A percentile compares a stretch with the other conserved stretches of the same genome.
These are phyloP conservation scores for Mythimna albipuncta DNA, from an alignment of 2,888 invertebrate species.

Conservation along the genomic window DNA sequence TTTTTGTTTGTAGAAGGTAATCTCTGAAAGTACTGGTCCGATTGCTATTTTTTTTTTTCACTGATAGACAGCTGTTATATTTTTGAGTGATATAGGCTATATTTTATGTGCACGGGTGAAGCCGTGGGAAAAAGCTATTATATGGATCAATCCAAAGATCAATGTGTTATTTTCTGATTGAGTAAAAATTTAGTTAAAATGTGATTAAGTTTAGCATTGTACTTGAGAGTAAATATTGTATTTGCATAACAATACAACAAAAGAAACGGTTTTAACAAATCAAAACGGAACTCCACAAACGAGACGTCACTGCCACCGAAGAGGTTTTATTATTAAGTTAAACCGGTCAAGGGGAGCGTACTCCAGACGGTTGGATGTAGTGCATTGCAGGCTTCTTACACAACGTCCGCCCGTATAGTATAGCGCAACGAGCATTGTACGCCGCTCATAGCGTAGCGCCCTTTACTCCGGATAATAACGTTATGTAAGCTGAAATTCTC, in stretches of 20 bases:
- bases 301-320: constrained; percentile 80
- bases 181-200: neutral
- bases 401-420: constrained; percentile 68
- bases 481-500: constrained; percentile 80
- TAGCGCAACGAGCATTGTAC: constrained; percentile 78
- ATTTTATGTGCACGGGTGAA: too few species aligned
- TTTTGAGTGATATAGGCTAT: too few species aligned
- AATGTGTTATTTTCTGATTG: too few species aligned
- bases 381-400: constrained; percentile 80
- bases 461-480: constrained; percentile 77
- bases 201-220: too few species aligned
- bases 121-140: too few species aligned
- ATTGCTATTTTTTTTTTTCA: too few species aligned
- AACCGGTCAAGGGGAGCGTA: constrained; percentile 78
- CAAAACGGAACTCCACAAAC: constrained; percentile 76
- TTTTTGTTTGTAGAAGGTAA: too few species aligned
- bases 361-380: constrained; percentile 76
- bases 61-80: too few species aligned
- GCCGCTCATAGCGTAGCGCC: constrained; percentile 74
- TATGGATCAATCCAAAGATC: neutral
- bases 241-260: constrained; percentile 15
- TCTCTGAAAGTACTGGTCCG: too few species aligned
- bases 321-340: constrained; percentile 89
- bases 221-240: neutral
- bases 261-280: constrained; percentile 51